These are phyloP conservation scores for Chelonia mydas DNA, from an alignment of 2,797 vertebrate genomes.

Conservation along the genomic window DNA sequence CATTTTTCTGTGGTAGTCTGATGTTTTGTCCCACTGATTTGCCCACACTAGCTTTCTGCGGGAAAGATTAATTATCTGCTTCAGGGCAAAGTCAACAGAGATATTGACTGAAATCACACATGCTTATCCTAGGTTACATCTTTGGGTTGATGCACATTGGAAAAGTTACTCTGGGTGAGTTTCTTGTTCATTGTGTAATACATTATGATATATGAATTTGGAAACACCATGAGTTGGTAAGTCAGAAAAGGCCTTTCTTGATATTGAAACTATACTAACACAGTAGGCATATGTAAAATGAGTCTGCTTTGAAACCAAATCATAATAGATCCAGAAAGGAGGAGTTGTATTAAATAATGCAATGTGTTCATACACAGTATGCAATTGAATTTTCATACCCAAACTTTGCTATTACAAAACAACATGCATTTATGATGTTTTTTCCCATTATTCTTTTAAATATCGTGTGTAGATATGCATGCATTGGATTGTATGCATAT, in stretches of 20 bases:
- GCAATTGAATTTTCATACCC: slow-evolving; percentile 72
- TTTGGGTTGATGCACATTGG: slow-evolving; percentile 47
- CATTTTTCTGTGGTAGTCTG: slow-evolving; percentile 50
- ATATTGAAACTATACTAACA: slow-evolving; percentile 55
- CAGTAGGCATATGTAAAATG: slow-evolving; percentile 72
- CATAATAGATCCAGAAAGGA: slow-evolving; percentile 50
- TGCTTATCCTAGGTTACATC: slow-evolving; percentile 73
- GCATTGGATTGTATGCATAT: slow-evolving; percentile 50
- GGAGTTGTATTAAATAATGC: slow-evolving; percentile 63
- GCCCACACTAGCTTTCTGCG: slow-evolving; percentile 72
- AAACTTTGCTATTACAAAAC: slow-evolving; percentile 58
- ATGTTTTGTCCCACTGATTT: slow-evolving; percentile 64
- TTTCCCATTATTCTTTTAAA: slow-evolving; percentile 67
- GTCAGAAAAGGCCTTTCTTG: slow-evolving; percentile 35
- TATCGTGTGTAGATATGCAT: slow-evolving; percentile 15
- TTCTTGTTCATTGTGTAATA: slow-evolving; percentile 44
- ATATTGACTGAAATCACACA: slow-evolving; percentile 75
- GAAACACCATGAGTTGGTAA: slow-evolving; percentile 42
- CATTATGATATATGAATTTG: slow-evolving; percentile 33
- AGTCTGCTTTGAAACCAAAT: slow-evolving; percentile 72
- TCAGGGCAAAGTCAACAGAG: slow-evolving; percentile 78
- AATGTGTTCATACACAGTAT: slow-evolving; percentile 62
- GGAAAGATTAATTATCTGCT: slow-evolving; percentile 79
- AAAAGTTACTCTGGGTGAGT: slow-evolving; percentile 46
- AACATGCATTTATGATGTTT: slow-evolving; percentile 67